Evolutionary conservation across 1,140 invertebrate species (phyloP), one percentile per base, ranked within the genome.

Genomic region (Chrysoperla carnea): DNA sequence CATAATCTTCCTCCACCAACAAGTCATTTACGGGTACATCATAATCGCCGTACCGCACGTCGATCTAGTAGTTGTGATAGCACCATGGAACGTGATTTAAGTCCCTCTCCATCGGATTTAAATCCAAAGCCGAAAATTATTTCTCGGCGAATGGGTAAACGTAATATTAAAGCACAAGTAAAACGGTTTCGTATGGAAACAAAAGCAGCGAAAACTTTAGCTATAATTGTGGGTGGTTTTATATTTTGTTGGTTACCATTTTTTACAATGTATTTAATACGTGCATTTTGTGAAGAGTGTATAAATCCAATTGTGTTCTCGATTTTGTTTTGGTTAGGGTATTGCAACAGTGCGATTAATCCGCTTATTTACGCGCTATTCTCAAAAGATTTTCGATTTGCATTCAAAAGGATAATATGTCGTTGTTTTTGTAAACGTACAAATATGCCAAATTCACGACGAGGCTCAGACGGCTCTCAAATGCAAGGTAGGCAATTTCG

Each of bases 301-400:
- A 84, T 89, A 29, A 73, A 81, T 41, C 74, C 77, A 1, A 69
- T 84, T 36, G 64, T 89, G 29, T 91, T 95, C 63, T 91, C 84
- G 35, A 75, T 95, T 1, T 74, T 95, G 6, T 96, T 95, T 62
- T 97, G 92, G 91, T 70, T 97, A 17, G 93, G 93, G 2, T 98
- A 97, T 60, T 89, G 88, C 58, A 97, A 97, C 62, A 92, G 85
- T 8, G 89, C 90, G 15, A 81, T 93, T 46, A 96, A 95, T 60
- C 92, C 91, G 1, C 75, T 84, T 51, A 87, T 90, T 48, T 95
- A 93, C 58, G 88, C 87, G 6, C 70, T 91, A 37, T 92, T 93
- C 61, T 90, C 85, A 51, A 84, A 86, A 59, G 87, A 91, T 60
- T 95, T 93, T 60, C 75, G 87, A 47, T 82, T 81, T 53, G 90